phyloP scores from a whole-genome alignment of 2,113 vertebrate genomes.

The Ictalurus furcatus region DNA sequence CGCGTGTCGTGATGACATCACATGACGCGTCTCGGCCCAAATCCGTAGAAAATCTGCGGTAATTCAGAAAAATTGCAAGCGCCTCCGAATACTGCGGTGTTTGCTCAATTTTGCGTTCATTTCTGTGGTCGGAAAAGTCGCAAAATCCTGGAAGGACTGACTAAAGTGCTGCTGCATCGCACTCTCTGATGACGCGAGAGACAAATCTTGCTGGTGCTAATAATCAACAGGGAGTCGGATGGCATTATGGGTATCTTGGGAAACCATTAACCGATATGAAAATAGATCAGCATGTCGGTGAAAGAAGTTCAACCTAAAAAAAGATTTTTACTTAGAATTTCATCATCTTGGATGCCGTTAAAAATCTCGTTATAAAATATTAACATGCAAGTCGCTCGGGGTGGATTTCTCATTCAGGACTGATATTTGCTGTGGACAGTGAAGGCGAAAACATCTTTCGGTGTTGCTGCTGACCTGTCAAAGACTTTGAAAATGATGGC shows the following conservation, averaged over 20 bases:
- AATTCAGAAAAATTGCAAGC: too few species aligned
- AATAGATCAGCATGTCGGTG: background rate
- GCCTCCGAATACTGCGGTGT: too few species aligned
- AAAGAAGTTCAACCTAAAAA: background rate
- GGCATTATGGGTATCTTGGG: background rate
- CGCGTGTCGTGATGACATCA: too few species aligned
- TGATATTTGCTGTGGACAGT: background rate
- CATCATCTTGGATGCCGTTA: background rate
- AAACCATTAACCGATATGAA: background rate
- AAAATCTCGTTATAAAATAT: background rate
- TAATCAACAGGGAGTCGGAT: background rate
- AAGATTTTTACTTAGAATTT: background rate
- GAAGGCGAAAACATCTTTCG: background rate
- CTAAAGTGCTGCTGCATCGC: background rate
- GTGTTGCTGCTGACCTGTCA: constrained; percentile 77
- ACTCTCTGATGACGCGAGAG: background rate
- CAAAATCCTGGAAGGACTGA: background rate
- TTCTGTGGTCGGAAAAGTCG: too few species aligned
- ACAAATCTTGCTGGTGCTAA: background rate
- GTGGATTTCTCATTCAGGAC: background rate
- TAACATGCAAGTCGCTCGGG: background rate
- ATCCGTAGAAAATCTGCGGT: too few species aligned
- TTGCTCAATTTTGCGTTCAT: too few species aligned
- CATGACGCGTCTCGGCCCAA: too few species aligned
- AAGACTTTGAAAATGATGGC: constrained; percentile 94